Conservation (phyloP, 2,888 invertebrate species). For the Oligia fasciuncula region DNA sequence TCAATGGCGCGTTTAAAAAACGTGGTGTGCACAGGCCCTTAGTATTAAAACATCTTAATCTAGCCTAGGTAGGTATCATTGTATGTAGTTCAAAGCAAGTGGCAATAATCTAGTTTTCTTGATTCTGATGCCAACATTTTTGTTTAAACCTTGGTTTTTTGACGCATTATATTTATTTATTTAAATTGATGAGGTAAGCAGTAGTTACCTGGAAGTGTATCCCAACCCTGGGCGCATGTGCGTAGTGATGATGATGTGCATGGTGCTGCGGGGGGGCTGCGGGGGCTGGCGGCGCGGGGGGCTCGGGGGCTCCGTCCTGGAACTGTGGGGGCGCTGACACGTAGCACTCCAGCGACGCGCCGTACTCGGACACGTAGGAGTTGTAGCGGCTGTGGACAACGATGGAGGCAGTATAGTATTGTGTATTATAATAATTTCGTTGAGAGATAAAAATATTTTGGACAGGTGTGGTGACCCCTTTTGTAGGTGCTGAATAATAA, state of each 20-base stretch:
- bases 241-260: slow-evolving; percentile 65
- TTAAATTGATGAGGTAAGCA: too few species aligned
- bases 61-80: not conserved
- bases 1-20: too few species aligned
- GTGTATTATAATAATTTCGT: not conserved
- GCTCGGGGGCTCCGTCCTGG: slow-evolving; percentile 87
- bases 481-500: not conserved
- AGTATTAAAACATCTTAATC: not conserved
- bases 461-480: not conserved
- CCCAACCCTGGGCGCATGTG: slow-evolving; percentile 78
- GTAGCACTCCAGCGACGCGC: slow-evolving; percentile 78
- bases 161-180: too few species aligned
- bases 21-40: too few species aligned
- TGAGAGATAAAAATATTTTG: not conserved
- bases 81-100: too few species aligned
- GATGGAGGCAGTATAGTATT: not conserved
- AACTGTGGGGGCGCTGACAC: slow-evolving; percentile 89
- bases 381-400: slow-evolving; percentile 75
- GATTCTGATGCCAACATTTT: not conserved
- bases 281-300: slow-evolving; percentile 68
- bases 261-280: slow-evolving; percentile 61
- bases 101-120: not conserved
- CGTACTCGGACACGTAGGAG: slow-evolving; percentile 76
- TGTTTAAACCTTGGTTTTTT: not conserved
- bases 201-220: slow-evolving; percentile 85